Conservation (phyloP, 2,113 vertebrate species). For the Columba janthina region DNA sequence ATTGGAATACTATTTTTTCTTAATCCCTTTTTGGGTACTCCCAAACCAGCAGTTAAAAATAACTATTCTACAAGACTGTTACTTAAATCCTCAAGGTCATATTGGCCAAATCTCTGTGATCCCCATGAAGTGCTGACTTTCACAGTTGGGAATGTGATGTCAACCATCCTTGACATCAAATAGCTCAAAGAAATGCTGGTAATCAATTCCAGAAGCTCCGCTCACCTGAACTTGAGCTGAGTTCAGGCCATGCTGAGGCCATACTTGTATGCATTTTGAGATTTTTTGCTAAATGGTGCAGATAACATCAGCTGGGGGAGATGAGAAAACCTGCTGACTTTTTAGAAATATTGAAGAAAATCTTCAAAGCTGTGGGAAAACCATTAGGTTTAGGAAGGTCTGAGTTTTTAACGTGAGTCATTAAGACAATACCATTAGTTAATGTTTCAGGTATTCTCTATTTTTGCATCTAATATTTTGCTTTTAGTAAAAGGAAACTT, state of each 20-base stretch:
- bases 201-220: no score
- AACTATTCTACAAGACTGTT: background rate
- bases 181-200: no score
- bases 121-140: background rate
- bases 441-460: background rate
- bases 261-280: background rate
- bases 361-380: background rate
- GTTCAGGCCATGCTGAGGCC: background rate
- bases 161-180: no score
- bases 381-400: background rate
- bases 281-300: background rate
- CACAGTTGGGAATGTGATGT: background rate
- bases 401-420: background rate
- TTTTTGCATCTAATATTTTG: background rate
- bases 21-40: background rate
- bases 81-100: background rate
- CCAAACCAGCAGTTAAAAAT: background rate
- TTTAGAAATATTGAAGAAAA: background rate
- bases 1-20: background rate
- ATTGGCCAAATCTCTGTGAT: background rate
- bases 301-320: background rate
- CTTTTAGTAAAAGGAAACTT: background rate
- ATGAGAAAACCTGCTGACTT: background rate
- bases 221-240: background rate
- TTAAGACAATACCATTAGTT: background rate